Percentiles rank a stretch among this genome's conserved stretches.
phyloP scores from a whole-genome alignment of 2,888 invertebrate species.

The Lasioglossum pauxillum region DNA sequence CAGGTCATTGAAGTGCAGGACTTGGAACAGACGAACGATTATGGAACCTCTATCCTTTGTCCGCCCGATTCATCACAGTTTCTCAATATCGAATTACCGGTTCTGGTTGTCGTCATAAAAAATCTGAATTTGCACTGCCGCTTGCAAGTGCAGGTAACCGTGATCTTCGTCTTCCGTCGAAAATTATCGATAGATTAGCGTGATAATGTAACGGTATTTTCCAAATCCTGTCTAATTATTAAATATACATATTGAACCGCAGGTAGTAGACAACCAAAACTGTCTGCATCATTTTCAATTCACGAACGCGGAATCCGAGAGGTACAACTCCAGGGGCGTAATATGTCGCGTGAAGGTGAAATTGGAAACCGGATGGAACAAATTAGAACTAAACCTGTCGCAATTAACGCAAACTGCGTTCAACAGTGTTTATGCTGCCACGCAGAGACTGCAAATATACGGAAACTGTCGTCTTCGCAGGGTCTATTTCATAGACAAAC shows the following conservation, averaged over 20 bases:
- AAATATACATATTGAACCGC: neutral
- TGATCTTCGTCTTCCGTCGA: neutral
- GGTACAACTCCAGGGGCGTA: constrained; percentile 93
- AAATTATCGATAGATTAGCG: neutral
- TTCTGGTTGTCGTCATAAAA: constrained; percentile 97
- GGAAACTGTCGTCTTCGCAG: constrained; percentile 97
- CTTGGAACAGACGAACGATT: constrained; percentile 96
- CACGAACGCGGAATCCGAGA: constrained; percentile 94
- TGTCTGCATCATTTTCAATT: constrained; percentile 72
- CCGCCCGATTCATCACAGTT: constrained; percentile 96
- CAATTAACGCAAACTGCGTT: constrained; percentile 96
- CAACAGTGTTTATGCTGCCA: constrained; percentile 96
- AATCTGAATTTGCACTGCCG: constrained; percentile 97
- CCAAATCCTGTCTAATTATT: no score
- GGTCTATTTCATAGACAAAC: constrained; percentile 91
- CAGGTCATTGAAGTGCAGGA: constrained; percentile 95
- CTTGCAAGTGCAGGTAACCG: constrained; percentile 96
- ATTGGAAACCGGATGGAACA: constrained; percentile 97
- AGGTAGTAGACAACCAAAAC: constrained; percentile 73
- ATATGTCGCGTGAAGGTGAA: constrained; percentile 98
- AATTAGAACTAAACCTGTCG: constrained; percentile 96
- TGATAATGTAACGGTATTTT: no score
- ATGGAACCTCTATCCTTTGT: constrained; percentile 96
- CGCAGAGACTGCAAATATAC: constrained; percentile 94
- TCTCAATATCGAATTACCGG: constrained; percentile 96